A percentile compares a stretch with the other conserved stretches of the same genome.
Conservation (phyloP, 2,797 vertebrate species). For the Lithobates pipiens region DNA sequence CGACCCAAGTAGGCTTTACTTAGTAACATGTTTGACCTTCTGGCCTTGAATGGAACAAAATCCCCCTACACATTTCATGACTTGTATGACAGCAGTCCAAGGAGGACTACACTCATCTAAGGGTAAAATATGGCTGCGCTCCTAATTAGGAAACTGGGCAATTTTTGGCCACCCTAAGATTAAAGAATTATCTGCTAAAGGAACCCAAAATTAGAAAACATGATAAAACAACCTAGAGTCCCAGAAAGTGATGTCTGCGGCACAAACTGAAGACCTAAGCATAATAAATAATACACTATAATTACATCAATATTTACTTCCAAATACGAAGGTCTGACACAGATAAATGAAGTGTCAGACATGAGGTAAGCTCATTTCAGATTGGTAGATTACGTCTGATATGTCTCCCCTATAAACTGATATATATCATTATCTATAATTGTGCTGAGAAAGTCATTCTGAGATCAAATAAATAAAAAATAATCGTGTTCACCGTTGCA, state of each 20-base stretch:
- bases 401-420: conserved; percentile 12
- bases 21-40: no score
- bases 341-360: conserved; percentile 3
- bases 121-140: no score
- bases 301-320: conserved; percentile 16
- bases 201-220: neutral
- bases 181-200: neutral
- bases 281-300: conserved; percentile 1
- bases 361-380: conserved; percentile 20
- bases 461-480: conserved; percentile 9
- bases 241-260: conserved; percentile 12
- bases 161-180: no score
- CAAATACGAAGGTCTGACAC: neutral
- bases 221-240: neutral
- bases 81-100: no score
- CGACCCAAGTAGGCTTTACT: no score
- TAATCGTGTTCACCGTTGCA: neutral
- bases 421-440: conserved; percentile 33
- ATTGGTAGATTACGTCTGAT: conserved; percentile 22
- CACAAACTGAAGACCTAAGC: neutral
- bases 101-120: no score
- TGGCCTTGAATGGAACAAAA: no score
- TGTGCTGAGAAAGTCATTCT: conserved; percentile 13
- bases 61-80: no score
- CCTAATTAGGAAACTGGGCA: no score